Evolutionary conservation across 2,888 invertebrate genomes (phyloP).

Genomic region (Drosophila anceps): DNA sequence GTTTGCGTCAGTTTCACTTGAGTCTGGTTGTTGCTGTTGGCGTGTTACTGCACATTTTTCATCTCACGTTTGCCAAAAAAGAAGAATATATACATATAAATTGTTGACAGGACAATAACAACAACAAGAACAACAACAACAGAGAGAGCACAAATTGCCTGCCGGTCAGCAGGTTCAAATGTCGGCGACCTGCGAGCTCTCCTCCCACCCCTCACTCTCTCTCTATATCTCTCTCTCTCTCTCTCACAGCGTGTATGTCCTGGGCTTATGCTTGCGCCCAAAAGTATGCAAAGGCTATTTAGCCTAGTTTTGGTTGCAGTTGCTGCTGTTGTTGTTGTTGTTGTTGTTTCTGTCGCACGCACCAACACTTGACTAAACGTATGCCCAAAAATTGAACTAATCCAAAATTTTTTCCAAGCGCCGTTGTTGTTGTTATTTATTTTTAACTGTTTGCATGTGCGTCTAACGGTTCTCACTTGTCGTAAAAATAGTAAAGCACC

Average conservation of each 20-base stretch:
- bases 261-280: slow-evolving; percentile 51
- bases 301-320: slow-evolving; percentile 65
- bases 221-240: slow-evolving; percentile 2
- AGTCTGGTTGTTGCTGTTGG: slow-evolving; percentile 29
- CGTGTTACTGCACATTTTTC: slow-evolving; percentile 63
- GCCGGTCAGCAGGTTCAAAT: slow-evolving; percentile 72
- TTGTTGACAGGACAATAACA: slow-evolving; percentile 23
- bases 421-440: slow-evolving; percentile 11
- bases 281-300: slow-evolving; percentile 71
- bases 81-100: slow-evolving; percentile 37
- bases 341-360: slow-evolving; percentile 16
- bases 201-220: slow-evolving; percentile 1
- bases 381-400: slow-evolving; percentile 15
- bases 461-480: slow-evolving; percentile 28
- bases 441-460: slow-evolving; percentile 8
- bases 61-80: slow-evolving; percentile 60
- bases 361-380: slow-evolving; percentile 10
- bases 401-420: not conserved
- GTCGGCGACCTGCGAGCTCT: slow-evolving; percentile 73
- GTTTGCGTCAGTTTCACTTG: slow-evolving; percentile 9
- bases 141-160: slow-evolving; percentile 27
- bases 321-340: slow-evolving; percentile 22
- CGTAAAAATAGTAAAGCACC: slow-evolving; percentile 72
- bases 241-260: slow-evolving; percentile 9
- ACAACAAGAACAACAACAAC: slow-evolving; percentile 5